These are phyloP conservation scores for Noctilio leporinus DNA, from an alignment of 2,113 vertebrate genomes.

Conservation along the genomic window DNA sequence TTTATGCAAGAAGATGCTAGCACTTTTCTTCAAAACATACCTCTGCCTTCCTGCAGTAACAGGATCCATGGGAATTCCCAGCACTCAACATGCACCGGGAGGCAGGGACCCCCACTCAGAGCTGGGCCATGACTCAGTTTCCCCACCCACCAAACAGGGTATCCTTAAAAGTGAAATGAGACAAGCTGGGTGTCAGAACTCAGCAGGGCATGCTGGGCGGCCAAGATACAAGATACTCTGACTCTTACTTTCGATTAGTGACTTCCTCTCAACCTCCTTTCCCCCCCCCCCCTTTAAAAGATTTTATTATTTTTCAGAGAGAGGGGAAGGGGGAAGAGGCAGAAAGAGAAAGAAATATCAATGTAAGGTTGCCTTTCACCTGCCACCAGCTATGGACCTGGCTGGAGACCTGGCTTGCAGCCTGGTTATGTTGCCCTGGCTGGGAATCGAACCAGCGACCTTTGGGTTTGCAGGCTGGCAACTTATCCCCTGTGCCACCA, in stretches of 20 bases:
- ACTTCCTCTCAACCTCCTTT: not conserved
- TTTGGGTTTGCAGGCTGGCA: too few species aligned
- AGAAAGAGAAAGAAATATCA: too few species aligned
- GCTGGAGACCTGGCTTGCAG: too few species aligned
- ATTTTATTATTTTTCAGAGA: too few species aligned
- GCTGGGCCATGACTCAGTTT: not conserved
- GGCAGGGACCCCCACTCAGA: not conserved
- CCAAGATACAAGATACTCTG: not conserved
- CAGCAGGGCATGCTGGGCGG: not conserved
- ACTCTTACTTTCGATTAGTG: not conserved
- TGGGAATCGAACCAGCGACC: too few species aligned
- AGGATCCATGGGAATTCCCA: not conserved
- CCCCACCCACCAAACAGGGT: not conserved
- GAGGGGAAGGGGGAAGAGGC: too few species aligned
- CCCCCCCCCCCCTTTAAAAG: too few species aligned
- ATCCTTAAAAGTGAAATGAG: not conserved
- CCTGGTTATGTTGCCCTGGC: too few species aligned
- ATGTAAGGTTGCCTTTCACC: too few species aligned
- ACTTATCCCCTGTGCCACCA: too few species aligned
- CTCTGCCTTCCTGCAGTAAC: not conserved
- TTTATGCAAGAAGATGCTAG: not conserved
- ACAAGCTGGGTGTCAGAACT: not conserved
- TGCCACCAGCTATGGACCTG: too few species aligned
- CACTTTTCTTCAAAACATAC: not conserved
- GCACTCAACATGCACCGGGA: rapidly evolving